Percentiles rank a stretch among this genome's conserved stretches.
Evolutionary conservation across 2,888 invertebrate species (phyloP).

Genomic region (Icerya purchasi): DNA sequence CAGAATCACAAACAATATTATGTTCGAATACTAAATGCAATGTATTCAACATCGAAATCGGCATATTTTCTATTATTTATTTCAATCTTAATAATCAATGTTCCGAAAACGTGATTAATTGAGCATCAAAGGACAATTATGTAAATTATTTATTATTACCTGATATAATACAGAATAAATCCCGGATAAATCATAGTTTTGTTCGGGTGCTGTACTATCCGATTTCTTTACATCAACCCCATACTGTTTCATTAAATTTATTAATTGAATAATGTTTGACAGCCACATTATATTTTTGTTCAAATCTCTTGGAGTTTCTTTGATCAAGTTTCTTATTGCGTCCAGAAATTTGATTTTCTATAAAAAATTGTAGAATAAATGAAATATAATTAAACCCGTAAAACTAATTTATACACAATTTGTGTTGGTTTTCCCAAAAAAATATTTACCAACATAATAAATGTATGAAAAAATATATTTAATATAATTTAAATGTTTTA

Average conservation of each 20-base stretch:
- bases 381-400: neutral
- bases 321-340: slow-evolving; percentile 57
- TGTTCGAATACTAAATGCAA: too few relatives aligned
- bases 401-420: neutral
- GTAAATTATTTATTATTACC: too few relatives aligned
- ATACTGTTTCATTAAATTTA: slow-evolving; percentile 86
- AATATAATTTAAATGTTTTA: too few relatives aligned
- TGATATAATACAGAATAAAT: slow-evolving; percentile 73
- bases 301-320: slow-evolving; percentile 44
- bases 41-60: too few relatives aligned
- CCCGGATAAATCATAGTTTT: slow-evolving; percentile 85
- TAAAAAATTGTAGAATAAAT: neutral
- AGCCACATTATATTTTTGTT: slow-evolving; percentile 69
- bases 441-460: neutral
- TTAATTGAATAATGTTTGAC: slow-evolving; percentile 56
- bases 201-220: slow-evolving; percentile 65
- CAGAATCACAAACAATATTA: too few relatives aligned
- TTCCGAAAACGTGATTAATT: too few relatives aligned
- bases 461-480: too few relatives aligned
- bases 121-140: too few relatives aligned
- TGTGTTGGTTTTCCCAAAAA: neutral
- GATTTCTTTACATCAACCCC: slow-evolving; percentile 61
- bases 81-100: too few relatives aligned
- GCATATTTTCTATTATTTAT: too few relatives aligned
- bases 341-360: slow-evolving; percentile 46